phyloP scores from a whole-genome alignment of 2,888 invertebrate genomes.

The Nephrotoma guestfalica region DNA sequence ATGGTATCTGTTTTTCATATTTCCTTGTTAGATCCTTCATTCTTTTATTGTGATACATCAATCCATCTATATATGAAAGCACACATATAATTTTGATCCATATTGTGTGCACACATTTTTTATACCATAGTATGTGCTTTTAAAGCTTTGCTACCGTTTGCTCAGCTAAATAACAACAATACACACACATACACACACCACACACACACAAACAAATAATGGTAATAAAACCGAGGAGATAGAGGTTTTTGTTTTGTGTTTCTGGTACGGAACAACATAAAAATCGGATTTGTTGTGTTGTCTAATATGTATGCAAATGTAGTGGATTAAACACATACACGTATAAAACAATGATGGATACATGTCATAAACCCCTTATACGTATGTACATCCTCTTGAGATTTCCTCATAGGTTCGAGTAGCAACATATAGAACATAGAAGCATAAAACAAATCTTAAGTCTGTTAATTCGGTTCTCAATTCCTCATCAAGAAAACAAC shows the following conservation, averaged over 20 bases:
- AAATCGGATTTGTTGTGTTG: background rate
- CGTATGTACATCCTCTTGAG: background rate
- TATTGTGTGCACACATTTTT: background rate
- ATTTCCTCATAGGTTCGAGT: background rate
- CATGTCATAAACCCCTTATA: background rate
- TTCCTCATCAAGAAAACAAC: background rate
- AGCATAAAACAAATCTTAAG: background rate
- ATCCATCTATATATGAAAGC: background rate
- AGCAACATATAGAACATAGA: background rate
- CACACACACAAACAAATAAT: too few species aligned
- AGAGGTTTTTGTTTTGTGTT: background rate
- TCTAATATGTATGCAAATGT: background rate
- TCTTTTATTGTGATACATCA: background rate
- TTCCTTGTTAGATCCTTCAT: background rate
- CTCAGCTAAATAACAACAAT: background rate
- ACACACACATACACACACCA: background rate
- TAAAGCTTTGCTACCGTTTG: background rate
- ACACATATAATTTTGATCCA: background rate
- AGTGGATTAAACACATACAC: background rate
- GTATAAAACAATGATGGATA: background rate
- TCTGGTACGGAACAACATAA: background rate
- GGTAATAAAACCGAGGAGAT: background rate
- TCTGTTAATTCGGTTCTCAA: background rate
- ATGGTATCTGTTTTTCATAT: background rate
- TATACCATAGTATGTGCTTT: background rate